Evolutionary conservation across 2,888 invertebrate genomes (phyloP), one percentile per base, ranked within the genome.

Genomic region (Clostera curtula): DNA sequence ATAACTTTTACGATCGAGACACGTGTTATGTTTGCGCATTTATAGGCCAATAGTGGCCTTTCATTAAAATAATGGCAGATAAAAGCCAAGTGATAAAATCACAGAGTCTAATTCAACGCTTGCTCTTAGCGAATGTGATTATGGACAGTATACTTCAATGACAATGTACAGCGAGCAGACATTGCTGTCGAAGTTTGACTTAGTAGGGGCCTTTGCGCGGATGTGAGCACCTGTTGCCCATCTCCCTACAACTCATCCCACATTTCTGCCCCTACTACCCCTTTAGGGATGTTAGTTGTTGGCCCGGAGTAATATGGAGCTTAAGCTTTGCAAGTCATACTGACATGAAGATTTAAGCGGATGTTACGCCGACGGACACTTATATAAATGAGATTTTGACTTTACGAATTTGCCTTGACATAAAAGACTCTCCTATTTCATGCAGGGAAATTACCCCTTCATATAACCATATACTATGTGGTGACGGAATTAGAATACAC

Each of bases 181-280:
- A 24, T 13, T 10, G 27, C 37, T 33, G 28, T 40, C 36, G 36
- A 27, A 41, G 39, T 40, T 33, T 43, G 47, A 56, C 46, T 45
- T 49, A 41, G 52, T 45, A 32, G 46, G 31, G 34, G 38, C 47
- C 50, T 36, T 50, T 44, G 60, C 43, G 52, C 52, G 50, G 53
- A 47, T 51, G 41, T 27, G 29, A 48, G 56, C 56, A 69, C 66
- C 68, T 67, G 69, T 66, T 69, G 68, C 62, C 58, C 29, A 16
- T 22, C 20, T 25, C 24, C 28, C 22, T 24, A 24, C 29, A 43
- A 34, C 33, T 25, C 40, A n/a, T 32, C 26, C 12, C 24, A 18
- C 31, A 23, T 15, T 22, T 9, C 14, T 4, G 28, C 19, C 10
- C 35, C 25, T 25, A 8, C 26, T 11, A 9, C 8, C 19, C 23